Base-by-base conservation (phyloP, 1,140 invertebrate genomes). In the Zaprionus kolodkinae region DNA sequence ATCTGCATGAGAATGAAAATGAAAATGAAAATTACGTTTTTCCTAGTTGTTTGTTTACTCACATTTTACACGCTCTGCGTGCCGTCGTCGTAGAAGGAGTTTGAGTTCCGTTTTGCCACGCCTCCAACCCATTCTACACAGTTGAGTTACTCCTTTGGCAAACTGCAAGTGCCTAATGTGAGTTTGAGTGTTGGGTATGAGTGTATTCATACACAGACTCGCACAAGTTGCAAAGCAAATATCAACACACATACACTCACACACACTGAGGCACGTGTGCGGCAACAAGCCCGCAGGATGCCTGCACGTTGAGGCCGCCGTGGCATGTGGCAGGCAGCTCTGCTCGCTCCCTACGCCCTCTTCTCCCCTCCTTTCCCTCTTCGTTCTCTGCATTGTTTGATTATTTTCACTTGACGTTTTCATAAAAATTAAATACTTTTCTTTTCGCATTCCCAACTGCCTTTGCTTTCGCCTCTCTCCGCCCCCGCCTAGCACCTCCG, bases 391-490 rank as follows among this genome's bases (percentile, higher is more conserved):
- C 72, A 87, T 86, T 87, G 79, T 83, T 76, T 75, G 78, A 75
- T 83, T 79, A 82, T 87, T 78, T 70, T 73, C 38, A 70, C 73
- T 81, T 84, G 80, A 84, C 74, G 84, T 83, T 73, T 76, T 78
- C 78, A 88, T 84, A 88, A 78, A 87, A 87, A 84, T 84, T 88
- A 88, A 87, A 87, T 81, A 80, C 77, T 83, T 71, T 57, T 33
- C 13, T 35, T 15, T 15, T 56, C 54, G 43, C 36, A 21, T 40
- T 57, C n/a, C 15, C 35, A 40, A 27, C 5, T 43, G 45, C 15
- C 5, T 40, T n/a, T n/a, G n/a, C n/a, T n/a, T n/a, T n/a, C n/a
- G 21, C n/a, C 15, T 0, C 9, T 15, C 3, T n/a, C 12, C 11
- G 27, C 27, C 1, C 27, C 27, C 27, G 27, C 27, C 27, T 5